Evolutionary conservation across 2,113 vertebrate genomes (phyloP).

Genomic region (Lipophrys pholis): DNA sequence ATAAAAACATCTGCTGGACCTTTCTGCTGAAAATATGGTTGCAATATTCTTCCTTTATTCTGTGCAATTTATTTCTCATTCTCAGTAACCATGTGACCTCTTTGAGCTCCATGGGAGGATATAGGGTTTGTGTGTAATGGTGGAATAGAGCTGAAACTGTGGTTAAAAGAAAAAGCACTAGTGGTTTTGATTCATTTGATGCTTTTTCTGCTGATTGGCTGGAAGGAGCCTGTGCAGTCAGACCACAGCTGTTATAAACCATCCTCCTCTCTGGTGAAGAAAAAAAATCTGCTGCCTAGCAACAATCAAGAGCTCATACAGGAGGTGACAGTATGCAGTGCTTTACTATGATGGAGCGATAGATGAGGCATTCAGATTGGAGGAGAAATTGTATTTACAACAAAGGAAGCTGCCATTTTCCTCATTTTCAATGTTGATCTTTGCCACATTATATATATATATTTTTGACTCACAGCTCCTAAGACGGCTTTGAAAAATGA

Average conservation of each 20-base stretch:
- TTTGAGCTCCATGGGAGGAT: background rate
- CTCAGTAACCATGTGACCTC: background rate
- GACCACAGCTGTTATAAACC: constrained; percentile 85
- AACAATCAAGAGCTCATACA: constrained; percentile 84
- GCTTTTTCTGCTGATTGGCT: constrained; percentile 84
- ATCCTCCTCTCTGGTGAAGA: constrained; percentile 74
- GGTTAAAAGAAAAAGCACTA: constrained; percentile 14
- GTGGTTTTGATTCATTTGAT: constrained; percentile 45
- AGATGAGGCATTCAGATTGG: constrained; percentile 20
- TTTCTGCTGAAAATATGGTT: too few species aligned
- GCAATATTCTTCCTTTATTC: background rate
- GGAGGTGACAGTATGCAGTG: constrained; percentile 82
- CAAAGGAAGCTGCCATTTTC: constrained; percentile 5
- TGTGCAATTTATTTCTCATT: background rate
- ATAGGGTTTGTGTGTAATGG: background rate
- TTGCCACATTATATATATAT: background rate
- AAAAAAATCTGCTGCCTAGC: constrained; percentile 90
- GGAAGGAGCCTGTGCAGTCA: constrained; percentile 84
- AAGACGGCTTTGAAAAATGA: background rate
- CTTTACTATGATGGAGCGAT: constrained; percentile 31
- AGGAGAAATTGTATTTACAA: constrained; percentile 9
- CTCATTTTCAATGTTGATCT: background rate
- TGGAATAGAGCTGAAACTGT: background rate
- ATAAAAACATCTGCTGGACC: too few species aligned
- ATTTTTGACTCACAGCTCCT: background rate